Evolutionary conservation across 2,888 invertebrate genomes (phyloP).

Genomic region (Parnassius glacialis): DNA sequence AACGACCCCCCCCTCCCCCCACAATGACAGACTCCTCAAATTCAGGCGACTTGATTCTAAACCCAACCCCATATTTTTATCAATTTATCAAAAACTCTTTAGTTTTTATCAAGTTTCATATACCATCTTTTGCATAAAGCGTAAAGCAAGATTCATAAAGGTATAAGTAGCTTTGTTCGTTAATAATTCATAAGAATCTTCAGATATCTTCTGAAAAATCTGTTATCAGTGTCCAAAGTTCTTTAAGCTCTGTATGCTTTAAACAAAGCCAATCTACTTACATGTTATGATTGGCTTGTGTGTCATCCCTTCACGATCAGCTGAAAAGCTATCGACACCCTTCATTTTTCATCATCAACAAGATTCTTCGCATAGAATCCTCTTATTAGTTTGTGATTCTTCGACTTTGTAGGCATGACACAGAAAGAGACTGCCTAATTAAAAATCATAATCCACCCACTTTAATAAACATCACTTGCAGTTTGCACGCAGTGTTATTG

Average conservation of each 20-base stretch:
- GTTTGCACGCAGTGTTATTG: background rate
- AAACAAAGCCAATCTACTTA: constrained; percentile 61
- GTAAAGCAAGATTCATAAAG: background rate
- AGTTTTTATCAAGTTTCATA: too few relatives aligned
- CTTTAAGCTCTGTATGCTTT: background rate
- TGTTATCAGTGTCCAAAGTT: constrained; percentile 5
- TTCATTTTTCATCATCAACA: constrained; percentile 82
- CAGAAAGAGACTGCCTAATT: constrained; percentile 46
- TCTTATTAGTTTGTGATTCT: constrained; percentile 2
- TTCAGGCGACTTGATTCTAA: too few relatives aligned
- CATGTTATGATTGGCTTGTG: constrained; percentile 88
- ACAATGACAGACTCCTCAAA: too few relatives aligned
- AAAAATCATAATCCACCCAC: constrained; percentile 69
- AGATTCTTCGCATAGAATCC: constrained; percentile 33
- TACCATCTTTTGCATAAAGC: background rate
- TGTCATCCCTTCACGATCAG: constrained; percentile 82
- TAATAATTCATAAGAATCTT: constrained; percentile 6
- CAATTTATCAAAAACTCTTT: too few relatives aligned
- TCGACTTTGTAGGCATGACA: constrained; percentile 67
- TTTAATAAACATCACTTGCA: constrained; percentile 39
- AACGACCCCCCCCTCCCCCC: too few relatives aligned
- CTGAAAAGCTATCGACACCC: constrained; percentile 76
- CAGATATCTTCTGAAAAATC: too few relatives aligned
- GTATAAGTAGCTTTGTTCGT: constrained; percentile 1
- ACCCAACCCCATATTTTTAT: too few relatives aligned